Evolutionary conservation across 2,797 vertebrate species (phyloP).

Genomic region (Calcarius lapponicus): DNA sequence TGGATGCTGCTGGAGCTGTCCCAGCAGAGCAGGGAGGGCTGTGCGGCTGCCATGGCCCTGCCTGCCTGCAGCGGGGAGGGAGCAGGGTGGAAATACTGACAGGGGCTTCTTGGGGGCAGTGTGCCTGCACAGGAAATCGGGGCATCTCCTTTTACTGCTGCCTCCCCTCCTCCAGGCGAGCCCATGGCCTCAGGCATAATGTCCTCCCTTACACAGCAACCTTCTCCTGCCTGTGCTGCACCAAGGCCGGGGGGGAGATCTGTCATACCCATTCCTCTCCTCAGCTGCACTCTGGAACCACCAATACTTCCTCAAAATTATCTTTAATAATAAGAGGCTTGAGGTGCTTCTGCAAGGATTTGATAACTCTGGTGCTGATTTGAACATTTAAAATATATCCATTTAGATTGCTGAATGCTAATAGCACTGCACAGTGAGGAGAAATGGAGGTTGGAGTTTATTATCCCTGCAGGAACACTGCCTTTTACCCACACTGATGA

Average conservation of each 20-base stretch:
- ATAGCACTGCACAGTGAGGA: background rate
- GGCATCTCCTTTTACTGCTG: background rate
- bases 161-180: background rate
- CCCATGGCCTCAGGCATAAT: background rate
- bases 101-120: background rate
- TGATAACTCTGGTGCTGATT: background rate
- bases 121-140: background rate
- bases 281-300: background rate
- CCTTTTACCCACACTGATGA: background rate
- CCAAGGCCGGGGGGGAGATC: background rate
- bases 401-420: background rate
- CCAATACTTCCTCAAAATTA: background rate
- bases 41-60: background rate
- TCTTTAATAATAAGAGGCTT: background rate
- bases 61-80: background rate
- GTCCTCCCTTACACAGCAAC: background rate
- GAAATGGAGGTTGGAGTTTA: constrained; percentile 17
- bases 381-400: background rate
- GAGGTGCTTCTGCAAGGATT: background rate
- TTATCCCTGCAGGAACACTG: constrained; percentile 12
- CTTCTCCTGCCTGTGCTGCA: background rate
- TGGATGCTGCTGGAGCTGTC: background rate
- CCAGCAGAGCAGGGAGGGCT: background rate
- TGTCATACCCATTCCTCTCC: background rate
- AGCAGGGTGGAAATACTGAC: background rate